A percentile compares a stretch with the other conserved stretches of the same genome.
Conservation (phyloP, 2,888 invertebrate genomes). For the Hedya salicella region DNA sequence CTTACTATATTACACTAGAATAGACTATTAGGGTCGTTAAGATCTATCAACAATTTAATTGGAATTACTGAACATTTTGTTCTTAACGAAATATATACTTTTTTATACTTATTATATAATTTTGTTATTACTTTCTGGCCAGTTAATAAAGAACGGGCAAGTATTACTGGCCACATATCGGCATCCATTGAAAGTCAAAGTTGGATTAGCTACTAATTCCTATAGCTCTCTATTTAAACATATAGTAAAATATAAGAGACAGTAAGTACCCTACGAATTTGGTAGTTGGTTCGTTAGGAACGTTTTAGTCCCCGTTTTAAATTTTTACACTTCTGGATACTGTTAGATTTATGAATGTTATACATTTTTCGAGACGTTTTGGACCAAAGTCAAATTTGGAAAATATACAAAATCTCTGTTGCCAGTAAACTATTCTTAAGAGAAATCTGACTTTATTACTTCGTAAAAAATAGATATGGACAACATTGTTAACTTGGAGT, state of each 20-base stretch:
- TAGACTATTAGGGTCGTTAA: conserved; percentile 29
- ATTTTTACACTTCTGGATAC: conserved; percentile 26
- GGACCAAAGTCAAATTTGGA: conserved; percentile 33
- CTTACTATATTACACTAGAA: conserved; percentile 64
- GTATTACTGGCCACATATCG: background rate
- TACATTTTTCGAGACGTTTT: conserved; percentile 39
- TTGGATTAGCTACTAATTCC: conserved; percentile 12
- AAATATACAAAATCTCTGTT: conserved; percentile 26
- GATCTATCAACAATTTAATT: background rate
- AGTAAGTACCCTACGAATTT: conserved; percentile 35
- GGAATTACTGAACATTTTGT: background rate
- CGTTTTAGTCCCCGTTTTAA: conserved; percentile 24
- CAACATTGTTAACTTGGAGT: too few relatives aligned
- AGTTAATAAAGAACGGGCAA: background rate
- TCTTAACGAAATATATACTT: background rate
- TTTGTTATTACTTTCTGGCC: background rate
- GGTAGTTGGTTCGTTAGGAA: conserved; percentile 34
- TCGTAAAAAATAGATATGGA: background rate
- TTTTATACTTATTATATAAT: background rate
- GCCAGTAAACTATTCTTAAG: conserved; percentile 22
- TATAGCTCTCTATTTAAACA: background rate
- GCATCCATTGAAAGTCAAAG: conserved; percentile 1
- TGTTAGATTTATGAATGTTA: conserved; percentile 21
- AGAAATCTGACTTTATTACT: background rate
- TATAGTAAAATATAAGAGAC: conserved; percentile 3